Evolutionary conservation across 2,888 invertebrate genomes (phyloP), one percentile per base, ranked within the genome.

Genomic region (Lepidochitona cinerea): DNA sequence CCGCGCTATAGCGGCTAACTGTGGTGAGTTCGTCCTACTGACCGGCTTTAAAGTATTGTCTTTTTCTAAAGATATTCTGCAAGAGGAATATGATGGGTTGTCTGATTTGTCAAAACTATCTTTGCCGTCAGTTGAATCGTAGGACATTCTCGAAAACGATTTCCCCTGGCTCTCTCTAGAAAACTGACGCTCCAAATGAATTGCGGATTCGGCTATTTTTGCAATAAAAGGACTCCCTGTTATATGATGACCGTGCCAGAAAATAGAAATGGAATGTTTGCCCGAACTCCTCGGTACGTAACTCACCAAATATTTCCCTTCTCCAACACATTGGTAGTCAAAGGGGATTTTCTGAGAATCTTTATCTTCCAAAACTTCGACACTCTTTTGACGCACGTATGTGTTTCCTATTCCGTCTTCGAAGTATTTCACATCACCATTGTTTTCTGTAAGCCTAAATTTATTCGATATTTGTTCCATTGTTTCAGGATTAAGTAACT

Each of bases 171-270:
- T 33, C 4, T 37, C 67, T 14, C 23, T 7, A 2, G 41, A 68
- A 14, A 26, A 36, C 32, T 41, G 37, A 26, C 41, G 37, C 26
- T 35, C 29, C n/a, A 18, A 26, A 68, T 37, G 37, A 3, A 14
- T 33, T 12, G 35, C 67, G 18, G 70, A 59, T 18, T 76, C 52
- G 7, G 70, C 70, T 36, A 88, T 82, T 74, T 83, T 85, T 5
- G 85, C 81, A 64, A 81, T 81, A 72, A 84, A 88, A 0, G 89
- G 88, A 59, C 87, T 86, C 18, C 84, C 87, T 32, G 83, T 80
- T 14, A 88, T 83, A 68, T 86, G 82, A 18, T 74, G 72, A 23
- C 81, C 83, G 29, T 84, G 83, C 78, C 84, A 86, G 59, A 83
- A 79, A 14, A 89, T 78, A 5, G 81, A 76, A 26, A 88, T 80